Base-by-base conservation (phyloP, 1,140 invertebrate genomes). In the Heliconius hewitsoni region DNA sequence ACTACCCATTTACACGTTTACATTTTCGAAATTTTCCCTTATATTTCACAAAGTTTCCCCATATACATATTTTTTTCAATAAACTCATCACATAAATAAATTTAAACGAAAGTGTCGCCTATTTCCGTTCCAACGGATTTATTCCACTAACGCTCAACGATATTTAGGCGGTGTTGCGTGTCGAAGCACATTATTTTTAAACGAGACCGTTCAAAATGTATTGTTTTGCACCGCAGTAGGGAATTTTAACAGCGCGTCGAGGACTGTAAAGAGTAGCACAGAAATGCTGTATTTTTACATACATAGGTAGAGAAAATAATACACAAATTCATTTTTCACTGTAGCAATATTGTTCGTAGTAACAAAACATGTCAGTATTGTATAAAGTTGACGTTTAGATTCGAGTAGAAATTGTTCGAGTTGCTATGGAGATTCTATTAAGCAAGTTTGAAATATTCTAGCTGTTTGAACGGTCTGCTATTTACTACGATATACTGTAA, bases 151-250 rank as follows among this genome's bases (percentile, higher is more conserved):
- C 76, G 77, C 42, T 72, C 39, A 76, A 76, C 81, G 82, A 83
- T 87, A 81, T 81, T 82, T 81, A 80, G 82, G 76, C 73, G 71
- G 60, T 23, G 76, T 86, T 85, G 88, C 86, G 84, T 88, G 87
- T 83, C 81, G 72, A 77, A 73, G 71, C 60, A 82, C 83, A 88
- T 88, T 88, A 84, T 83, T 86, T 86, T 82, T 77, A 79, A 84
- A 85, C 80, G 74, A 77, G 80, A 83, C 19, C 80, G 60, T 80
- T 84, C 80, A 83, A 84, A 83, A 75, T 55, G 81, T 81, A 84
- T 87, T 85, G 82, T 83, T 84, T 85, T 79, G 77, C 83, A 75
- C 77, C 80, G 42, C 55, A 86, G 81, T 77, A 76, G 81, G 78
- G 75, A 82, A 80, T 85, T 37, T 87, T 85, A 83, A 85, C 84